Conservation (phyloP, 2,113 vertebrate species). For the Cynoglossus semilaevis region DNA sequence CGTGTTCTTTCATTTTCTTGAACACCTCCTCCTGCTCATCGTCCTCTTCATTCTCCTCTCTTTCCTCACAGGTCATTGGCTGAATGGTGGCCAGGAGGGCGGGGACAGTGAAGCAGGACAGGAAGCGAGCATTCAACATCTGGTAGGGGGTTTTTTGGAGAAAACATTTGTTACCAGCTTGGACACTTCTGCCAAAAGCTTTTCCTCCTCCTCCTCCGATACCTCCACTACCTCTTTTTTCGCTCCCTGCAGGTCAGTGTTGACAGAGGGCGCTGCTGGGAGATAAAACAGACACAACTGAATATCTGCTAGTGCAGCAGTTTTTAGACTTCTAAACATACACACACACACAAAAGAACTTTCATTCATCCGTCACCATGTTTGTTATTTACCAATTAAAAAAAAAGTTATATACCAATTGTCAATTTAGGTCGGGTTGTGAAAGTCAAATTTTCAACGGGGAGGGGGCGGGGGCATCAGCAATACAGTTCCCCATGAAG, state of each 20-base stretch:
- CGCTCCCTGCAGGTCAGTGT: not conserved
- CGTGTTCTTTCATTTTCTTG: slow-evolving; percentile 11
- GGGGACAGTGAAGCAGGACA: slow-evolving; percentile 86
- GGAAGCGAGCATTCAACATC: slow-evolving; percentile 86
- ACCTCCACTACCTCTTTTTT: slow-evolving; percentile 44
- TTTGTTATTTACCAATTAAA: too few relatives aligned
- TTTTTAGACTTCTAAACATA: too few relatives aligned
- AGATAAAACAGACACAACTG: slow-evolving; percentile 12
- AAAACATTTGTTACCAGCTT: slow-evolving; percentile 74
- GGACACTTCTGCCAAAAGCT: slow-evolving; percentile 42
- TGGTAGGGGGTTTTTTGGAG: slow-evolving; percentile 79
- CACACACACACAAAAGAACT: too few relatives aligned
- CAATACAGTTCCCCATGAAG: too few relatives aligned
- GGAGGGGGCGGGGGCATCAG: too few relatives aligned
- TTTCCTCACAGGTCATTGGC: slow-evolving; percentile 53
- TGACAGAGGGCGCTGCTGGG: not conserved
- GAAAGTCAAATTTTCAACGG: too few relatives aligned
- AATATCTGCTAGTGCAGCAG: not conserved
- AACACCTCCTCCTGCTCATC: not conserved
- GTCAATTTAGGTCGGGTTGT: too few relatives aligned
- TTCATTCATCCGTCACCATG: too few relatives aligned
- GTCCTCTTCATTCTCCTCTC: slow-evolving; percentile 18
- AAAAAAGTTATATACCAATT: too few relatives aligned
- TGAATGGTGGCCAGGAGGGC: slow-evolving; percentile 84
- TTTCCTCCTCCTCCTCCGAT: slow-evolving; percentile 27